Conservation (phyloP, 2,888 invertebrate genomes). For the Chironomus tentans region DNA sequence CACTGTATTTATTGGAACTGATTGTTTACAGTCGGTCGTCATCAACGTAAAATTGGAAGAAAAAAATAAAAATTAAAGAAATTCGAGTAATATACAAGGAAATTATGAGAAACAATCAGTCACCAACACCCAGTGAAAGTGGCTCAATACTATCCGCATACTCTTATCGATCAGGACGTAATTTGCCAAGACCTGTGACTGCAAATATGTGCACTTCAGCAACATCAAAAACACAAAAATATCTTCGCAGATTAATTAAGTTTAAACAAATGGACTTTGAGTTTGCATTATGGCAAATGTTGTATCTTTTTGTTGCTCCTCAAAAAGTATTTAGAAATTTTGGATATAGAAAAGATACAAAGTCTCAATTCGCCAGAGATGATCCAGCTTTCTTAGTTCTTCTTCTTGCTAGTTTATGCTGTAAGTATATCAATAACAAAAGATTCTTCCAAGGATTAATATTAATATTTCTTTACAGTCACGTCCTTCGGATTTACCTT, state of each 20-base stretch:
- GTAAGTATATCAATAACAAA: conserved; percentile 48
- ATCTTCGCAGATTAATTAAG: conserved; percentile 72
- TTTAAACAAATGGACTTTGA: conserved; percentile 99
- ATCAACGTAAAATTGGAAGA: neutral
- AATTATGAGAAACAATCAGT: conserved; percentile 53
- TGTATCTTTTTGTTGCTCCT: conserved; percentile 86
- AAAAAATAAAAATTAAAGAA: neutral
- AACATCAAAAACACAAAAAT: conserved; percentile 80
- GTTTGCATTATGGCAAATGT: conserved; percentile 99
- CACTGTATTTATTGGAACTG: too few species aligned
- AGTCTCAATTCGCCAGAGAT: conserved; percentile 97
- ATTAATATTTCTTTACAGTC: conserved; percentile 50
- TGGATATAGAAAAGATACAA: conserved; percentile 96
- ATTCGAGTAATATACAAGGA: neutral
- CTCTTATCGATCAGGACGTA: conserved; percentile 41
- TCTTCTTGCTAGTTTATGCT: conserved; percentile 71
- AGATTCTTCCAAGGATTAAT: too few species aligned
- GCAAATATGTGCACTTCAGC: conserved; percentile 67
- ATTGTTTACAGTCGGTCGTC: neutral
- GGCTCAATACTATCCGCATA: conserved; percentile 39
- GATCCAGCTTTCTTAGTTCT: conserved; percentile 97
- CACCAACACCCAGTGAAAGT: conserved; percentile 48
- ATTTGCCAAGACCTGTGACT: conserved; percentile 60
- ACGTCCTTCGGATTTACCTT: conserved; percentile 85
- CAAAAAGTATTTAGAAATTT: conserved; percentile 97